Conservation (phyloP, 1,140 invertebrate species). For the Mylabris phalerata region DNA sequence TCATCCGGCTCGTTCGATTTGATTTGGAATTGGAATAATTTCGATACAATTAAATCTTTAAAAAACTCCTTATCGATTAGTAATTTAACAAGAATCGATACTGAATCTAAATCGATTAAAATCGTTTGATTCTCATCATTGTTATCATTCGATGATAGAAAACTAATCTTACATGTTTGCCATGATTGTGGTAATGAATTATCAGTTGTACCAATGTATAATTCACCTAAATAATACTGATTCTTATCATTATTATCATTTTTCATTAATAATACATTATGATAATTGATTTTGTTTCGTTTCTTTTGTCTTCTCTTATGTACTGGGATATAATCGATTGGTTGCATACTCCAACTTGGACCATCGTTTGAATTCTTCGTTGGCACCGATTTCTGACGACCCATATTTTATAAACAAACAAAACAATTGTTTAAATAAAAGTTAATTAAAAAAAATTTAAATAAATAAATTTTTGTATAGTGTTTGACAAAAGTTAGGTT, state of each 20-base stretch:
- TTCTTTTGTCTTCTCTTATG: background rate
- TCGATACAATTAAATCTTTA: slow-evolving; percentile 19
- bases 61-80: slow-evolving; percentile 14
- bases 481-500: too few species aligned
- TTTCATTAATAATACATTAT: background rate
- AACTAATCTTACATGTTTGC: slow-evolving; percentile 14
- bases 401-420: too few species aligned
- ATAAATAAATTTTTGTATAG: too few species aligned
- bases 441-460: too few species aligned
- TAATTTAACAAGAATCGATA: slow-evolving; percentile 13
- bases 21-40: slow-evolving; percentile 18
- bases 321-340: slow-evolving; percentile 7
- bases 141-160: slow-evolving; percentile 1
- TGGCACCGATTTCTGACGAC: too few species aligned
- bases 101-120: slow-evolving; percentile 18
- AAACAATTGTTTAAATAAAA: too few species aligned
- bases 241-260: background rate
- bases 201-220: slow-evolving; percentile 18
- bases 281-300: background rate
- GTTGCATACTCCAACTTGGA: background rate
- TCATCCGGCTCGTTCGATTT: slow-evolving; percentile 1
- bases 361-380: too few species aligned
- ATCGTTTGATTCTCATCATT: slow-evolving; percentile 6
- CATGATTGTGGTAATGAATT: slow-evolving; percentile 21
- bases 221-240: slow-evolving; percentile 15